Percentiles rank a stretch among this genome's conserved stretches.
Evolutionary conservation across 2,797 vertebrate species (phyloP).

Genomic region (Centroberyx gerrardi): DNA sequence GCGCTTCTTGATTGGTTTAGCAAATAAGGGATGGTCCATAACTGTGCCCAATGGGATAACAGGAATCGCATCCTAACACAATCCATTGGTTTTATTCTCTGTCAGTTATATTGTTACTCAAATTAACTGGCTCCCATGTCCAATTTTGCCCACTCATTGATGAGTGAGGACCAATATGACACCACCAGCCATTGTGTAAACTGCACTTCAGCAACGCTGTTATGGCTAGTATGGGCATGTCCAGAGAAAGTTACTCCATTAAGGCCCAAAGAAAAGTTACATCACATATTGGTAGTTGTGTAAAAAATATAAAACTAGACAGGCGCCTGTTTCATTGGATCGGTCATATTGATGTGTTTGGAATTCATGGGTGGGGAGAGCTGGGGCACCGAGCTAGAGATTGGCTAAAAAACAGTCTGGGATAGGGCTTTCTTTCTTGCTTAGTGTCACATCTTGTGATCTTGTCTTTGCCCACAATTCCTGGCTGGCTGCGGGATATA

Average conservation of each 20-base stretch:
- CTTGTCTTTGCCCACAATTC: not conserved
- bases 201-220: slow-evolving; percentile 31
- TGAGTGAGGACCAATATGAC: slow-evolving; percentile 57
- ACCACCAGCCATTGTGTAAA: slow-evolving; percentile 72
- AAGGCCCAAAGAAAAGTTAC: slow-evolving; percentile 28
- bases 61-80: slow-evolving; percentile 54
- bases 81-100: slow-evolving; percentile 67
- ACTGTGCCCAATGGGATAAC: slow-evolving; percentile 57
- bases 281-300: slow-evolving; percentile 1
- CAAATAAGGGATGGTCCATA: slow-evolving; percentile 68
- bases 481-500: not conserved
- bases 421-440: not conserved
- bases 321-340: no score
- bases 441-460: not conserved
- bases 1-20: slow-evolving; percentile 66
- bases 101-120: slow-evolving; percentile 70
- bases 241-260: slow-evolving; percentile 42
- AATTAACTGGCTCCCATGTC: slow-evolving; percentile 72
- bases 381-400: not conserved
- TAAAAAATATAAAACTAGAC: not conserved
- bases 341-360: no score
- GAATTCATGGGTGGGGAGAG: no score
- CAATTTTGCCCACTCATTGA: slow-evolving; percentile 83
- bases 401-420: not conserved
- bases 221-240: no score